These are phyloP conservation scores for Silurus lanzhouensis DNA, from an alignment of 2,797 vertebrate species.

Conservation along the genomic window DNA sequence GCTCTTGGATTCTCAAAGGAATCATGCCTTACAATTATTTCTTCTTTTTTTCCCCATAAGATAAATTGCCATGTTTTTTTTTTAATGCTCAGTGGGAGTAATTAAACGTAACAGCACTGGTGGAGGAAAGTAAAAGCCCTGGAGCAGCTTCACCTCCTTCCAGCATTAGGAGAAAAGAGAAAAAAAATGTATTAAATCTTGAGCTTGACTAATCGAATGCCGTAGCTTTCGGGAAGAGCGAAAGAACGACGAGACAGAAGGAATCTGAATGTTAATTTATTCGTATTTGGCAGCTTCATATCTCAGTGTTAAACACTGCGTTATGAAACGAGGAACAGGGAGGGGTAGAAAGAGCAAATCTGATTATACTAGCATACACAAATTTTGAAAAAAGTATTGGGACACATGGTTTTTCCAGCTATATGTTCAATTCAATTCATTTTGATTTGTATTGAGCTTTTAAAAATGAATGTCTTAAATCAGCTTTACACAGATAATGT, in stretches of 20 bases:
- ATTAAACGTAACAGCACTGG: constrained; percentile 5
- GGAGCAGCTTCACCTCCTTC: neutral
- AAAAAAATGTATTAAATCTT: neutral
- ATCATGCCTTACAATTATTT: neutral
- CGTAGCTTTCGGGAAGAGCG: neutral
- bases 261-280: neutral
- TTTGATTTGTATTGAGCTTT: too few relatives aligned
- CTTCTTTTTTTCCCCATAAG: neutral
- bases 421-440: too few relatives aligned
- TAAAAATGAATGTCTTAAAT: too few relatives aligned
- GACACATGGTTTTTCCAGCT: too few relatives aligned
- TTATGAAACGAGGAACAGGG: neutral
- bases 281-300: neutral
- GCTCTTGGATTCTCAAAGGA: neutral
- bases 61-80: constrained; percentile 13
- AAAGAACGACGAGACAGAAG: neutral
- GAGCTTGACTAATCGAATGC: constrained; percentile 9
- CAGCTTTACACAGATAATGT: too few relatives aligned
- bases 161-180: neutral
- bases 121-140: neutral
- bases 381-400: too few relatives aligned
- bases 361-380: neutral
- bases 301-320: neutral
- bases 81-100: constrained; percentile 22
- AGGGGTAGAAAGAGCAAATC: neutral